Evolutionary conservation across 2,888 invertebrate species (phyloP).

Genomic region (Coecobrya sp.): DNA sequence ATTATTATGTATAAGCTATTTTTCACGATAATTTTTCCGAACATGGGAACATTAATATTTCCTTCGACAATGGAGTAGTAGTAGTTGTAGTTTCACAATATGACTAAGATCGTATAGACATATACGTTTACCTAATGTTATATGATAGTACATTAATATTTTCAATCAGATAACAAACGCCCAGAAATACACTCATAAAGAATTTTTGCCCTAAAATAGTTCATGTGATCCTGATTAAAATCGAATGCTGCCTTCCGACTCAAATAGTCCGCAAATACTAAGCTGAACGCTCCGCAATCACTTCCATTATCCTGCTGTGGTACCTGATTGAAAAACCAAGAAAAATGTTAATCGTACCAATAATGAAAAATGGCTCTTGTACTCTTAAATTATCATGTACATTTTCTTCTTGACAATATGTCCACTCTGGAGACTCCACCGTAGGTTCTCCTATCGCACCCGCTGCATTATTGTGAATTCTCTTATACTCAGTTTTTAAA

Average conservation of each 20-base stretch:
- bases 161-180: background rate
- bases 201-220: background rate
- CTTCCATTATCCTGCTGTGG: slow-evolving; percentile 6
- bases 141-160: no score
- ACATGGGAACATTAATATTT: no score
- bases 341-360: no score
- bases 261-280: background rate
- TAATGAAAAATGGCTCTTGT: no score
- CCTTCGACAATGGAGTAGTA: no score
- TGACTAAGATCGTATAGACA: no score
- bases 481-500: background rate
- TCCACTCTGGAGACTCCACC: background rate
- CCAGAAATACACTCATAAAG: slow-evolving; percentile 7
- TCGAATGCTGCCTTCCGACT: background rate
- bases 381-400: no score
- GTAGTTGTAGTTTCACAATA: no score
- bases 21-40: no score
- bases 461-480: background rate
- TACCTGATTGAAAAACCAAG: background rate
- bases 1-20: no score
- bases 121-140: no score
- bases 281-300: background rate
- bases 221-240: background rate
- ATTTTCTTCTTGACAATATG: background rate
- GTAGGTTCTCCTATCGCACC: background rate